Base-by-base conservation (phyloP, 2,113 vertebrate genomes). In the Pampusana beccarii region DNA sequence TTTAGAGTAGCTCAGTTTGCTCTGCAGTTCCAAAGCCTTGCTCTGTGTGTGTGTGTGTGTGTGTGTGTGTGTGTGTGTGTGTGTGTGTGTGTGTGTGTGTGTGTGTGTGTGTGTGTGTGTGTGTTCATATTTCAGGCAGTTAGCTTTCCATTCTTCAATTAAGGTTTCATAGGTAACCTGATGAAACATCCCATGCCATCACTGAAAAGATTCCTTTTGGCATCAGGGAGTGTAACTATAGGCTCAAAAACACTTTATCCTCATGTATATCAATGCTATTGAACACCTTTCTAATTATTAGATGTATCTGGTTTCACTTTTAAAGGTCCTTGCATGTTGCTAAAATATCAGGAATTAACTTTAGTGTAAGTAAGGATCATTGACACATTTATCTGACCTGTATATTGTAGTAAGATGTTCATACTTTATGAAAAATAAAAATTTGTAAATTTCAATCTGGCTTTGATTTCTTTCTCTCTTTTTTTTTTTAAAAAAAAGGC, bases 1-100 rank as follows among this genome's bases (percentile, higher is more conserved):
- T 65, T 82, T 87, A 72, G 36, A 33, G 40, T 23, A 42, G 29
- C 42, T 73, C 13, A 24, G 13, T 60, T 87, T 74, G 8, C 36
- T 82, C 50, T 73, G 19, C n/a, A 18, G 16, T 61, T 72, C 24
- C 57, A 72, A 60, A 26, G 42, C 17, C 42, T 61, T 57, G 50
- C 2, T 48, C 3, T 2, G 0, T 31, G 19, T 90, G 46, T 82
- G n/a, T n/a, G n/a, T n/a, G n/a, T n/a, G n/a, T n/a, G n/a, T n/a
- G n/a, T n/a, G n/a, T n/a, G n/a, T n/a, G n/a, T n/a, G n/a, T n/a
- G n/a, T n/a, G n/a, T n/a, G n/a, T n/a, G n/a, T n/a, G n/a, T n/a
- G n/a, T n/a, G n/a, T n/a, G n/a, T n/a, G n/a, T n/a, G n/a, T n/a
- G n/a, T n/a, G n/a, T n/a, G n/a, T n/a, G n/a, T n/a, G n/a, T n/a